A percentile compares a stretch with the other conserved stretches of the same genome.
phyloP scores from a whole-genome alignment of 2,888 invertebrate genomes.

The Acronicta alni region DNA sequence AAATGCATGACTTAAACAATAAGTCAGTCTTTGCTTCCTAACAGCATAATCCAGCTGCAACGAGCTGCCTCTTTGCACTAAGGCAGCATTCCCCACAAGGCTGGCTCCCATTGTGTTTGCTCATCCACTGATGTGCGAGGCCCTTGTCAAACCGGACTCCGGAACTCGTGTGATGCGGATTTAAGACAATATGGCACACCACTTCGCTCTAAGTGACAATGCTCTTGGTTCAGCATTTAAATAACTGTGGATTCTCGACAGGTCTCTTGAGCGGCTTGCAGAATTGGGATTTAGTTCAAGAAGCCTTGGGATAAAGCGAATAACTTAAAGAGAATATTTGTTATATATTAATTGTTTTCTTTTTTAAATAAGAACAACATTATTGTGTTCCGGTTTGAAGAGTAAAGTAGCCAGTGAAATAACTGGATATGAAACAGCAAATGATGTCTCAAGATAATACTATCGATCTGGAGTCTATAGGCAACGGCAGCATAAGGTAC shows the following conservation, averaged over 20 bases:
- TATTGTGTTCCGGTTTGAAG: too few species aligned
- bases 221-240: conserved; percentile 51
- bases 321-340: neutral
- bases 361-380: too few species aligned
- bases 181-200: conserved; percentile 54
- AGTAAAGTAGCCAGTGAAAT: too few species aligned
- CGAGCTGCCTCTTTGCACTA: conserved; percentile 10
- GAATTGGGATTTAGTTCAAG: conserved; percentile 12
- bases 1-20: conserved; percentile 1
- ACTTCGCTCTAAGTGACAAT: conserved; percentile 39
- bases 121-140: conserved; percentile 35
- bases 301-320: neutral
- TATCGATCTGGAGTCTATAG: too few species aligned
- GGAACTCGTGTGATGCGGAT: conserved; percentile 51
- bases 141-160: conserved; percentile 46
- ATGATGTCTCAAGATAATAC: too few species aligned
- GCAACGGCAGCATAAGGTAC: too few species aligned
- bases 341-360: neutral
- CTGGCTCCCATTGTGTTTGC: conserved; percentile 44
- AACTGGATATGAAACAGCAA: too few species aligned
- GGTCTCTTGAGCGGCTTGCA: conserved; percentile 16
- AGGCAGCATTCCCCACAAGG: conserved; percentile 31
- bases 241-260: conserved; percentile 37
- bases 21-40: neutral
- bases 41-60: conserved; percentile 15